Conservation (phyloP, 2,888 invertebrate genomes). For the Spicauda simplicius region DNA sequence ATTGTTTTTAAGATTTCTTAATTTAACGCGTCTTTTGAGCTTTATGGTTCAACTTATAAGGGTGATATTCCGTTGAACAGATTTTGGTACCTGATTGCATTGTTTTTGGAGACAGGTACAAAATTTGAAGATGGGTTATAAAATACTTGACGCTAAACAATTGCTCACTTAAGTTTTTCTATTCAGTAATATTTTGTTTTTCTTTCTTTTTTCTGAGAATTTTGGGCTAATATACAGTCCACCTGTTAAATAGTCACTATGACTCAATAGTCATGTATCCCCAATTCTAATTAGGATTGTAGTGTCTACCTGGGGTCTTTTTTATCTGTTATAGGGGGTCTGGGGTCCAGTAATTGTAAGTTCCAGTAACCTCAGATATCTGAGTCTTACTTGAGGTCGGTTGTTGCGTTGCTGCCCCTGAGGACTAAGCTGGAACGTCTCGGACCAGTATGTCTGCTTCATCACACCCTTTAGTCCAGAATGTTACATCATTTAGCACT, state of each 20-base stretch:
- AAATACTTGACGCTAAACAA: neutral
- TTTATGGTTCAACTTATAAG: neutral
- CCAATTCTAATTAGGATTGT: no score
- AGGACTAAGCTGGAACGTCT: no score
- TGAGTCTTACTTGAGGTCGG: no score
- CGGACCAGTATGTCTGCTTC: no score
- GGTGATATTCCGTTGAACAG: neutral
- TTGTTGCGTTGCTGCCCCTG: no score
- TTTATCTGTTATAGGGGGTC: no score
- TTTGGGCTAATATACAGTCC: neutral
- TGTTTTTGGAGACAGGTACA: conserved; percentile 12
- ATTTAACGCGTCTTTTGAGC: neutral
- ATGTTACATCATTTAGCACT: no score
- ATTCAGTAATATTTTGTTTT: neutral
- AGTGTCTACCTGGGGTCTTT: no score
- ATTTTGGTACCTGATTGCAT: neutral
- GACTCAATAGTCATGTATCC: no score
- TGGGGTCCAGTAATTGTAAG: no score
- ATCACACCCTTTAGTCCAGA: no score
- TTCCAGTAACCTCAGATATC: no score
- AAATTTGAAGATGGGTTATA: conserved; percentile 12
- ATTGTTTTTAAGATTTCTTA: conserved; percentile 16
- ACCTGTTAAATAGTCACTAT: neutral
- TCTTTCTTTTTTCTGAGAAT: neutral
- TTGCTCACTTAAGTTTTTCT: neutral